Percentiles rank a stretch among this genome's conserved stretches.
Evolutionary conservation across 2,113 vertebrate species (phyloP).

Genomic region (Archilochus colubris): DNA sequence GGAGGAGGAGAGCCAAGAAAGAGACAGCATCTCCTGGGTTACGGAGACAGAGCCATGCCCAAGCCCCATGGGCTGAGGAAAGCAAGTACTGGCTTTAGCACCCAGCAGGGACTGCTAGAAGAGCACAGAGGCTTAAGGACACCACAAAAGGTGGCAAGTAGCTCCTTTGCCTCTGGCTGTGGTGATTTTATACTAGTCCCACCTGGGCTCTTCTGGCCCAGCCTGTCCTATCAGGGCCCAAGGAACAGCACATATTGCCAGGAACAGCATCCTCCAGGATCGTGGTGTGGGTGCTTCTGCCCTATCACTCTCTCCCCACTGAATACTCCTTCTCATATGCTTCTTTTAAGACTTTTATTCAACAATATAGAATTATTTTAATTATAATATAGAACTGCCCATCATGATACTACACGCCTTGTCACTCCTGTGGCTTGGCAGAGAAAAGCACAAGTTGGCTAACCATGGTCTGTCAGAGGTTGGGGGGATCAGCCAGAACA

Average conservation of each 20-base stretch:
- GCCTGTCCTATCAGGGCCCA: neutral
- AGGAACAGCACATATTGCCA: neutral
- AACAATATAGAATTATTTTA: slow-evolving; percentile 79
- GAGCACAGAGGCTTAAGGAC: neutral
- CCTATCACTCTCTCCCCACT: slow-evolving; percentile 26
- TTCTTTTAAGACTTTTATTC: slow-evolving; percentile 83
- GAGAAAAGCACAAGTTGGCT: slow-evolving; percentile 36
- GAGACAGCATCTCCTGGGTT: neutral
- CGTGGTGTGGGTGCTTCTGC: neutral
- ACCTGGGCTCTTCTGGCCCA: neutral
- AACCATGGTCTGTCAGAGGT: neutral
- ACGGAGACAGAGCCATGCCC: neutral
- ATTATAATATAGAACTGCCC: slow-evolving; percentile 70
- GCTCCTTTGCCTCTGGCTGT: neutral
- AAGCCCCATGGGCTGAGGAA: neutral
- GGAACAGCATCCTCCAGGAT: neutral
- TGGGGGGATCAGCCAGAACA: neutral
- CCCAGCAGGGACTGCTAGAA: neutral
- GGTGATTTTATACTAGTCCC: neutral
- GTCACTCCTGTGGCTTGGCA: neutral
- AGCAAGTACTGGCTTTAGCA: neutral
- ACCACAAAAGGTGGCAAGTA: neutral
- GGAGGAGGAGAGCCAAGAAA: neutral
- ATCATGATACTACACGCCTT: neutral
- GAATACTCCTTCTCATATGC: slow-evolving; percentile 62